These are phyloP conservation scores for Oryzias dopingdopingensis DNA, from an alignment of 2,797 vertebrate species.

Conservation along the genomic window DNA sequence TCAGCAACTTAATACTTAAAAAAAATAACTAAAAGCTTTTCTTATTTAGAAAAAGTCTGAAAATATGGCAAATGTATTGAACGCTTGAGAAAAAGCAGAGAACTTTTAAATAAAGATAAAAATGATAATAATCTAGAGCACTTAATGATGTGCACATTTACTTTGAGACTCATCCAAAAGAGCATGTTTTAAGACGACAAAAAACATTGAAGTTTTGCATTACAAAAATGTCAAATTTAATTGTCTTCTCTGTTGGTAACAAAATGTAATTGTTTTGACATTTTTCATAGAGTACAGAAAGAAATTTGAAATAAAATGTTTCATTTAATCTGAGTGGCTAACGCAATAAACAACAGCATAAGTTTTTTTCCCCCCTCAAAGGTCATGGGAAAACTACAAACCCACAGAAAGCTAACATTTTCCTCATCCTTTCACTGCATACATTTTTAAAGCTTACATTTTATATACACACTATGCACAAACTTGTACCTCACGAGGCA, in stretches of 20 bases:
- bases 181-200: constrained; percentile 8
- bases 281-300: constrained; percentile 9
- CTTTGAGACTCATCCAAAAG: constrained; percentile 9
- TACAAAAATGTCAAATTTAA: constrained; percentile 21
- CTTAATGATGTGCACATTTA: background rate
- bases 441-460: constrained; percentile 2
- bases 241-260: constrained; percentile 8
- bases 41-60: no score
- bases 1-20: background rate
- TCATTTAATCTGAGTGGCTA: constrained; percentile 8
- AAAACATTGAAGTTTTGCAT: constrained; percentile 6
- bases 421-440: background rate
- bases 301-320: constrained; percentile 11
- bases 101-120: no score
- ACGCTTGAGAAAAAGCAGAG: no score
- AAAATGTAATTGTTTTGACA: constrained; percentile 14
- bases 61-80: no score
- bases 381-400: background rate
- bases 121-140: no score
- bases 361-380: constrained; percentile 1
- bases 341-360: constrained; percentile 5
- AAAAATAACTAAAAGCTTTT: no score
- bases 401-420: constrained; percentile 9
- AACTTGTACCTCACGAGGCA: constrained; percentile 15
- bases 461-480: constrained; percentile 1